Evolutionary conservation across 2,797 vertebrate species (phyloP), one percentile per base, ranked within the genome.

Genomic region (Neostethus bicornis): DNA sequence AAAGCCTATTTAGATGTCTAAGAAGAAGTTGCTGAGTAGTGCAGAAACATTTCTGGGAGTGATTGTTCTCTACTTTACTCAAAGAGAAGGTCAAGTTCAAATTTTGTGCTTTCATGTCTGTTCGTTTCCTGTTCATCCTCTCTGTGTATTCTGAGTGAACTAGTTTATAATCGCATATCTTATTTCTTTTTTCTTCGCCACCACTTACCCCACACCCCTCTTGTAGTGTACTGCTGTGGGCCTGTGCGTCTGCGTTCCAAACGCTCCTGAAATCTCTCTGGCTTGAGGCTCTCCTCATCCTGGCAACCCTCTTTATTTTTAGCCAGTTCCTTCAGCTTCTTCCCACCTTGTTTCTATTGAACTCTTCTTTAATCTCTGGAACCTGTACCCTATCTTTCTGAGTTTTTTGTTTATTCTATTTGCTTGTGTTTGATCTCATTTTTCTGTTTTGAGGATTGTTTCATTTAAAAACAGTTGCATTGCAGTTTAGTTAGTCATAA

Each of bases 221-320:
- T n/a, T 84, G 6, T 81, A 92, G 91, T 91, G 71, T 91, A 90
- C 80, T 92, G 92, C 88, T 92, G 91, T 73, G 90, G 90, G 52
- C 90, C 91, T 49, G 91, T 98, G 84, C 94, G 92, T 83, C 85
- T 95, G 79, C 94, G 91, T 48, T 84, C 91, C 90, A 95, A 93
- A 90, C 91, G 81, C 80, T 83, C 91, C 87, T 97, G 94, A 98
- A 89, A 90, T 88, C 57, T 64, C 82, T 71, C 81, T 77, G 86
- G 82, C 82, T 72, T 71, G 84, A 87, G 73, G 79, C 89, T 79
- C 83, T 66, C 62, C 42, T 71, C 84, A 67, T 76, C 54, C 57
- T 31, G 2, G 28, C 59, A 60, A 7, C 41, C 59, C 59, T 41
- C 60, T 71, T 41, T 63, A 61, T 41, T 60, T 71, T 41, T 63